Base-by-base conservation (phyloP, 2,888 invertebrate genomes). In the Pyrgus malvae region DNA sequence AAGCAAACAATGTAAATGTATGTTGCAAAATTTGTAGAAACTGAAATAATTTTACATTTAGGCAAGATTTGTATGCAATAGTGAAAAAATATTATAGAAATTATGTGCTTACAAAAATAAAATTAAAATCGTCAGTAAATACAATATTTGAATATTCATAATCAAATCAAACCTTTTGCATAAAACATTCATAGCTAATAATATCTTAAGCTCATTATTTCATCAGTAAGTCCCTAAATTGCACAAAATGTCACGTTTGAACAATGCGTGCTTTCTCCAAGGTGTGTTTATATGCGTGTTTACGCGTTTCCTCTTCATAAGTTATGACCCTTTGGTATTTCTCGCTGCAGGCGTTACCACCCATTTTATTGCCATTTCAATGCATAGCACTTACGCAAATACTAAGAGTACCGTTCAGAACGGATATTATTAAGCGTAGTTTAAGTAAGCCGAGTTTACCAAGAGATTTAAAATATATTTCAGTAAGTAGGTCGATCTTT, bases 231-330 rank as follows among this genome's bases (percentile, higher is more conserved):
- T 49, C 44, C 50, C 55, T 55, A 50, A 57, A 40, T 5, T 16
- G 19, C 51, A 51, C 51, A 48, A 56, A 62, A 58, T 51, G 38
- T 55, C 56, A 46, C 46, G 45, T 42, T 53, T 53, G 55, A 58
- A 55, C 50, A 57, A 62, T 60, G 56, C 51, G 16, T 41, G 57
- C 60, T 64, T 61, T 63, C 61, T 53, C 56, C 33, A 27, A 42
- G 29, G 31, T 48, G 46, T 48, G 57, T 56, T 56, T 56, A 31
- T 55, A 57, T 57, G 33, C 46, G 29, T 50, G 27, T 37, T 29
- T 16, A 44, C 48, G 16, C 16, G 35, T 37, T 25, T 33, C 35
- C 25, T 17, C 16, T 14, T 14, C 31, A 23, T 23, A 33, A 41
- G 14, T 51, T 44, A 51, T 37, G 49, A 19, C 31, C 31, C 41